Evolutionary conservation across 2,113 vertebrate species (phyloP), one percentile per base, ranked within the genome.

Genomic region (Podarcis raffonei): DNA sequence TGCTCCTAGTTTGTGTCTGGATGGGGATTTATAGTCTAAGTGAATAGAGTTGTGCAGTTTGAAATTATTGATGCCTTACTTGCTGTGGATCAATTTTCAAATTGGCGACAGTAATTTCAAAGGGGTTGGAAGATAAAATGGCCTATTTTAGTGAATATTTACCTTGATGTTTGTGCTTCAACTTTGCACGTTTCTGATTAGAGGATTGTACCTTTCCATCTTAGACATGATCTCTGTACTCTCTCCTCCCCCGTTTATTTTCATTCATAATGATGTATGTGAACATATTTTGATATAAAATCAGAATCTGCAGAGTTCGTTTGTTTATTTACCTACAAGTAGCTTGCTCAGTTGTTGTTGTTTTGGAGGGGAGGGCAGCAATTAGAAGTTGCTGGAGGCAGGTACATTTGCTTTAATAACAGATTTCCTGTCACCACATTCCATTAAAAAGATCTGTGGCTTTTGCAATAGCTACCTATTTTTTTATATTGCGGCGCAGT

Each of bases 161-260:
- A 71, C 48, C 57, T 25, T 69, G 65, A 35, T 86, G 48, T 78
- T 59, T 77, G 81, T 87, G 27, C 23, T 84, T 89, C 87, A 0
- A 0, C 65, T 84, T 39, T 37, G 59, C 85, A 89, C 74, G 71
- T 0, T 92, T 92, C 82, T 90, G 75, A 25, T 76, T 84, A 32
- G 32, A 82, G 57, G 62, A 65, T 88, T 85, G 15, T 86, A 32
- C 66, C 89, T 93, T 93, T 93, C 86, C 25, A 27, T 91, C 84
- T 84, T 86, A 86, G 39, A 84, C 22, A 25, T 27, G 79, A 42
- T 74, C 81, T 68, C 23, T 84, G 5, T 82, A 48, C 53, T 78
- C 39, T 84, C 7, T 71, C 83, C 90, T 84, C 48, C 53, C 90
- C 88, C 88, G 22, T 16, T 76, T 88, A 3, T 0, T 90, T 84